Conservation (phyloP, 2,888 invertebrate species). For the Alloplasta piceator region DNA sequence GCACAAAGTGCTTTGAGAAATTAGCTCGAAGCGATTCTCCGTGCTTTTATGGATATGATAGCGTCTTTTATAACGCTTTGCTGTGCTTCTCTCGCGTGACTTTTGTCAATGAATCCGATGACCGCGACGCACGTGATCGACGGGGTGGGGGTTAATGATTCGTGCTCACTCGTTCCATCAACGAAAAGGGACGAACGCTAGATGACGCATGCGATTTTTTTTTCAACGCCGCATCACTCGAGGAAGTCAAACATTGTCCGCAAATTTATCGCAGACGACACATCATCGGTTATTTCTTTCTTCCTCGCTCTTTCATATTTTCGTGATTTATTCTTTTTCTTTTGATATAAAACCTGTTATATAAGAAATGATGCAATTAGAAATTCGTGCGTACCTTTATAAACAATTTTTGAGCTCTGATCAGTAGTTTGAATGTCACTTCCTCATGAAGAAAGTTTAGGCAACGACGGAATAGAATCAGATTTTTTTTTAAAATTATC, state of each 20-base stretch:
- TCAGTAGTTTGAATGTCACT: neutral
- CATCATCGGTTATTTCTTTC: slow-evolving; percentile 55
- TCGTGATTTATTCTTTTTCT: too few relatives aligned
- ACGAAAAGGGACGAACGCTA: slow-evolving; percentile 59
- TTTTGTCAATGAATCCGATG: neutral
- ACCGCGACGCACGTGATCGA: slow-evolving; percentile 8
- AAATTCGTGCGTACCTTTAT: too few relatives aligned
- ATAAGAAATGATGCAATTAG: too few relatives aligned
- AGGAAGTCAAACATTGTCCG: slow-evolving; percentile 47
- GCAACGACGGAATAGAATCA: neutral
- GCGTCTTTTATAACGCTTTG: neutral
- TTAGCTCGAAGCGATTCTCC: neutral
- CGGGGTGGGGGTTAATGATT: slow-evolving; percentile 49
- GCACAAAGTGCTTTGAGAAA: slow-evolving; percentile 6
- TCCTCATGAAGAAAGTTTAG: neutral
- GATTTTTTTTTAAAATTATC: neutral
- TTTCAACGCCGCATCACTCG: slow-evolving; percentile 2
- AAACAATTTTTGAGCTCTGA: neutral
- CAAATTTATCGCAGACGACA: slow-evolving; percentile 41
- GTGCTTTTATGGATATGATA: neutral
- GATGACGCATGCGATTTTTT: slow-evolving; percentile 61
- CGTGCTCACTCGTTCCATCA: slow-evolving; percentile 42
- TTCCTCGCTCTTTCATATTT: neutral
- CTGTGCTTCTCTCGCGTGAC: slow-evolving; percentile 9
- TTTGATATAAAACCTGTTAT: too few relatives aligned